Base-by-base conservation (phyloP, 2,888 invertebrate genomes). In the Holacanthella duospinosa region DNA sequence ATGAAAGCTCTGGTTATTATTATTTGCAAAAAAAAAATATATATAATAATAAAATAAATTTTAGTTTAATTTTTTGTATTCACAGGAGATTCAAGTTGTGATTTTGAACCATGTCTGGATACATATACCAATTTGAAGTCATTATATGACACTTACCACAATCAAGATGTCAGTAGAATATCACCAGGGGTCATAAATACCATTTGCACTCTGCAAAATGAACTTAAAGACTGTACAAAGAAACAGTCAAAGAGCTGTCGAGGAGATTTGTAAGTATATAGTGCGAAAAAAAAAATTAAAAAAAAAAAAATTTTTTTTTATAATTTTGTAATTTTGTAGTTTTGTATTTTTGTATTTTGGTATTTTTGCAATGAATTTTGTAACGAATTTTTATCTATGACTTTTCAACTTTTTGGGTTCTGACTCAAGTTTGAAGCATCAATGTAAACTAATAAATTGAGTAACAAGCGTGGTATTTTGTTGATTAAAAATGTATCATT, bases 171-270 rank as follows among this genome's bases (percentile, higher is more conserved):
- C 19, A 48, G 4, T 21, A 48, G 48, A 21, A 48, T 48, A 4
- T 48, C 48, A n/a, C 19, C 48, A 4, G 48, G 48, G 48, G 48
- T 48, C 48, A 48, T 48, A 21, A 48, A 21, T 48, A n/a, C 12
- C 48, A 48, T 48, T 48, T 72, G 72, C 54, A 58, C 65, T n/a
- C 58, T 65, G 16, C 65, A 66, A 26, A 71, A 72, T 43, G 69
- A 72, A 25, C 61, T 72, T 25, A 67, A 66, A 53, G 70, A 71
- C 36, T 72, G 72, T 62, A 69, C 69, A 64, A 72, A 72, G 54
- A 68, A 68, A 44, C 65, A 65, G 44, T 64, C 66, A 3, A 65
- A 64, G 43, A 68, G 64, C 64, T 72, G 72, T 60, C 60, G 72
- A 27, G 72, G 72, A 48, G 71, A 71, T 65, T 60, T 72, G 71